A percentile compares a stretch with the other conserved stretches of the same genome.
Evolutionary conservation across 2,888 invertebrate genomes (phyloP).

Genomic region (Eupelmus urozonus): DNA sequence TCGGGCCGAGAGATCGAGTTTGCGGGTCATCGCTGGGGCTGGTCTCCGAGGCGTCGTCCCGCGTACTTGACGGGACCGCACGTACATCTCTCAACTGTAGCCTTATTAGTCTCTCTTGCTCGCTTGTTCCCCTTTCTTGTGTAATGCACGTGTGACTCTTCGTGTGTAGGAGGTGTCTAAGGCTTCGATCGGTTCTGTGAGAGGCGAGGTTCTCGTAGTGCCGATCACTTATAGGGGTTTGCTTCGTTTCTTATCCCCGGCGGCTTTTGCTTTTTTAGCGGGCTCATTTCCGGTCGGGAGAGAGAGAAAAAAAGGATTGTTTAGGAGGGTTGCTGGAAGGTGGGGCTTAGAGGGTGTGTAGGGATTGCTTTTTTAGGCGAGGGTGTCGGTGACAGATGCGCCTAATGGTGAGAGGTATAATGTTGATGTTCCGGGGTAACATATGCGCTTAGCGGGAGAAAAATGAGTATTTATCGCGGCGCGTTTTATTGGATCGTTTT

Average conservation of each 20-base stretch:
- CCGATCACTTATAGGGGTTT: conserved; percentile 33
- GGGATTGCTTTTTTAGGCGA: not conserved
- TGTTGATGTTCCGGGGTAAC: not conserved
- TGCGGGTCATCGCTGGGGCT: conserved; percentile 2
- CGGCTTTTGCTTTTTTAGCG: no score
- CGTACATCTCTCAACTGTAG: conserved; percentile 11
- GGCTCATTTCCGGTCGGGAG: no score
- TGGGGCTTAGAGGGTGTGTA: not conserved
- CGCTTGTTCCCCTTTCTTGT: no score
- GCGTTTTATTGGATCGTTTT: not conserved
- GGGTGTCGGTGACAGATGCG: conserved; percentile 9
- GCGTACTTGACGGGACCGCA: no score
- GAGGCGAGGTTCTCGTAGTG: not conserved
- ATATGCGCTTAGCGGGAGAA: not conserved
- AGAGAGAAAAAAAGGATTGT: no score
- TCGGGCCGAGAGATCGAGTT: not conserved
- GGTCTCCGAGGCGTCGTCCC: no score
- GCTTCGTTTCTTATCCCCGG: not conserved
- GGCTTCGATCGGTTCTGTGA: conserved; percentile 32
- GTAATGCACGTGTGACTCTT: no score
- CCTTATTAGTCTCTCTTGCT: conserved; percentile 30
- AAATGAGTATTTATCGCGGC: conserved; percentile 7
- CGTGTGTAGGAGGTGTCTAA: not conserved
- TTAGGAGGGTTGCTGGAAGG: no score
- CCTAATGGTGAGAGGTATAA: not conserved